Evolutionary conservation across 1,140 invertebrate species (phyloP), one percentile per base, ranked within the genome.

Genomic region (Lordiphosa clarofinis): DNA sequence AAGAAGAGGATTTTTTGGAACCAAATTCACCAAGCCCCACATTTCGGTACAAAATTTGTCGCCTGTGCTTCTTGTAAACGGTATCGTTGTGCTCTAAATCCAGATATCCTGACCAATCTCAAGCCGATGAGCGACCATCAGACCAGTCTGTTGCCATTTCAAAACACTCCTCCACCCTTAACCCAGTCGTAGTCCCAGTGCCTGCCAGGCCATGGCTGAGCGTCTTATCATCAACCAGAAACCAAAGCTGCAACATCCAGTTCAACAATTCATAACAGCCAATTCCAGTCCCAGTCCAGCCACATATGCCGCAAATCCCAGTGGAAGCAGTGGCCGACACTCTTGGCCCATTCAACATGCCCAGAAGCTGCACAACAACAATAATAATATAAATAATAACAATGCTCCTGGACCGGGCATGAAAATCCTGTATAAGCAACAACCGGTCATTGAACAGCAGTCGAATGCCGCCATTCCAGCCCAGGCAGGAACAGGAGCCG

Each of bases 201-300:
- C 28, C 28, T 8, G 43, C 43, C 43, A 33, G 43, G 43, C 28
- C 43, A 46, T 46, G 38, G 38, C 38, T 15, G 38, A 40, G 12
- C 38, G 12, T 11, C 11, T 13, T 40, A 3, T 31, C 28, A 5
- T 28, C 39, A 66, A 50, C 47, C 38, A 33, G 28, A 11, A 28
- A 43, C 33, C 36, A 35, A 15, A 44, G 9, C 37, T 1, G 21
- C 40, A 50, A 15, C 46, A 12, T 19, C 21, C 38, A 54, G 37
- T 40, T 49, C 21, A 50, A 49, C 6, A 11, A 13, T 24, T 42
- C 28, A 15, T 11, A 12, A 37, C 21, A 38, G 19, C 8, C 15
- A 13, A 43, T 19, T 56, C 40, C 15, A 21, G 50, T 46, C 19
- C 28, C 12, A 56, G 61, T 38, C 43, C 59, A 48, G 62, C 9